Evolutionary conservation across 2,888 invertebrate species (phyloP), one percentile per base, ranked within the genome.

Genomic region (Napeogenes sylphis): DNA sequence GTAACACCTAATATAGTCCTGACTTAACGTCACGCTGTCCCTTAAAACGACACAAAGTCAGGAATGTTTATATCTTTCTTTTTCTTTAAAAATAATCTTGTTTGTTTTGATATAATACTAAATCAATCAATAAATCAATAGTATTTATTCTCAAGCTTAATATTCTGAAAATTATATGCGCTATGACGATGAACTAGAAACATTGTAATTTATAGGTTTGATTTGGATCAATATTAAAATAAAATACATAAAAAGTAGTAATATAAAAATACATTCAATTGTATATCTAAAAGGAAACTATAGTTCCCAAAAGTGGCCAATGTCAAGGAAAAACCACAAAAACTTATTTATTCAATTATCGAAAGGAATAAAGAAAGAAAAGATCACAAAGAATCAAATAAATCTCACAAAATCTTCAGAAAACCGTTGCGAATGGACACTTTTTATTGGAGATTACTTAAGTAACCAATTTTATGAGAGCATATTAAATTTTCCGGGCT

Each of bases 401-500:
- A 51, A 51, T 51, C 30, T 30, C 30, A 30, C 42, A 6, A 42
- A 42, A 42, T 42, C 42, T 42, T 42, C 12, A 42, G 42, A 42
- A 51, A 51, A 51, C 51, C 51, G 8, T 51, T 30, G 51, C 21
- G 30, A 51, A 51, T 51, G 30, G 51, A 30, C 51, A 51, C 51
- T 51, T 47, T 45, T 56, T 45, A 21, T 58, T 12, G 35, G 8
- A 42, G 54, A 54, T 61, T 56, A 61, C 56, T 59, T 61, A 56
- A 61, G 51, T 42, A 54, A 61, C 56, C 61, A 54, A 53, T 57
- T 61, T 61, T 61, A 57, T 45, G 57, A 33, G 53, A 57, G 57
- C 57, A 61, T 61, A 61, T 61, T 61, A 61, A 57, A 61, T 61
- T 61, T 61, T 30, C 51, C 51, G 51, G 51, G 30, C 51, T 21